A percentile compares a stretch with the other conserved stretches of the same genome.
These are phyloP conservation scores for Meda fulgida DNA, from an alignment of 2,797 vertebrate genomes.

Conservation along the genomic window DNA sequence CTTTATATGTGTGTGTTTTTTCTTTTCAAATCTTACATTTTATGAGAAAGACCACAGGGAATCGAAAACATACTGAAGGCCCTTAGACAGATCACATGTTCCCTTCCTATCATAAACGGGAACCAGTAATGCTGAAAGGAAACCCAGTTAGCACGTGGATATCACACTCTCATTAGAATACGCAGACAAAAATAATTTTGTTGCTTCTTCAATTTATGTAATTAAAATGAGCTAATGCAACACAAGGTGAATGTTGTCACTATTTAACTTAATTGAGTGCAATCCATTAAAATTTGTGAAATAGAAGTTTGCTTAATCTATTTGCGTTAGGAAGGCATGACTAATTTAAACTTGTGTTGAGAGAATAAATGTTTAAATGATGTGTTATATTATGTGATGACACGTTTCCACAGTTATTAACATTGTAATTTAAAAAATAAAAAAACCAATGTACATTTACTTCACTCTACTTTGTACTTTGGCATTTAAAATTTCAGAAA, in stretches of 20 bases:
- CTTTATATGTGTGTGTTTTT: constrained; percentile 24
- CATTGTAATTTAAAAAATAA: background rate
- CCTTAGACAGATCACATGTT: constrained; percentile 31
- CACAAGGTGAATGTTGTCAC: background rate
- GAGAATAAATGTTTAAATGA: background rate
- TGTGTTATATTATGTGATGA: background rate
- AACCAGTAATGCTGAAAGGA: constrained; percentile 11
- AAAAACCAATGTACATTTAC: background rate
- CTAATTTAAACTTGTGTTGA: background rate
- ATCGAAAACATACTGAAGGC: constrained; percentile 17
- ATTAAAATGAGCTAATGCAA: constrained; percentile 23
- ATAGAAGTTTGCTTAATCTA: background rate
- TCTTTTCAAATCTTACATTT: constrained; percentile 33
- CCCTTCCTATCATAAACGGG: background rate
- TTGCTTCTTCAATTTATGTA: background rate
- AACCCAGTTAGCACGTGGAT: constrained; percentile 12
- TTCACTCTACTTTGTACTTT: background rate
- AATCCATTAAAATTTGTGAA: constrained; percentile 1
- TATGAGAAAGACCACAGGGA: constrained; percentile 21
- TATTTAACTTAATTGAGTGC: background rate
- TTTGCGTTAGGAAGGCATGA: background rate
- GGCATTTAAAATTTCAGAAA: background rate
- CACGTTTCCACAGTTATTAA: background rate
- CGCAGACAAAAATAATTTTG: background rate
- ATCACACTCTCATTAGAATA: constrained; percentile 16